Percentiles rank a stretch among this genome's conserved stretches.
These are phyloP conservation scores for Magallana ariakensis DNA, from an alignment of 1,140 invertebrate species.

Conservation along the genomic window DNA sequence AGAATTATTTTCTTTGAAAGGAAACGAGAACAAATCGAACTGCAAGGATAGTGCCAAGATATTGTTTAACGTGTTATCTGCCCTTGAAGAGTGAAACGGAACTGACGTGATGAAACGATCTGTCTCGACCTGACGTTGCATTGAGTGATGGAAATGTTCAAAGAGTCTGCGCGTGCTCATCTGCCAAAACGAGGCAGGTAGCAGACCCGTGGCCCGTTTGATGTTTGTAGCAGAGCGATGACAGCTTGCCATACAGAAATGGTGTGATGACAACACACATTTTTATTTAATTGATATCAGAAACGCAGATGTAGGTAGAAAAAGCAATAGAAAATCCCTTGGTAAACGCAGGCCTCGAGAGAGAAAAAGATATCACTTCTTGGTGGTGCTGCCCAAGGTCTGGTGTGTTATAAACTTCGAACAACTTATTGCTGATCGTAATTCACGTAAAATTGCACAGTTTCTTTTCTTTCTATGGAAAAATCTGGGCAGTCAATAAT, in stretches of 20 bases:
- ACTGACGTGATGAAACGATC: slow-evolving; percentile 29
- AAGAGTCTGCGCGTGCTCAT: slow-evolving; percentile 36
- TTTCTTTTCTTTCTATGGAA: slow-evolving; percentile 13
- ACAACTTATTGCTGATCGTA: slow-evolving; percentile 27
- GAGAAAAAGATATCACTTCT: no score
- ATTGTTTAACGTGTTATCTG: slow-evolving; percentile 4
- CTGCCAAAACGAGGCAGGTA: slow-evolving; percentile 34
- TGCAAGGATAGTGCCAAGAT: not conserved
- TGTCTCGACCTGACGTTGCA: slow-evolving; percentile 2
- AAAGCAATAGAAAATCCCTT: not conserved
- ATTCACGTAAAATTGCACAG: slow-evolving; percentile 25
- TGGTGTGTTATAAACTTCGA: not conserved
- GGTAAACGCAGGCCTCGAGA: not conserved
- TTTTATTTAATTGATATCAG: slow-evolving; percentile 39
- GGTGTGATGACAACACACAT: slow-evolving; percentile 30
- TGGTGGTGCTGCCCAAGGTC: not conserved
- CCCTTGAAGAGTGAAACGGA: slow-evolving; percentile 28
- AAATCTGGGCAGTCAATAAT: slow-evolving; percentile 34
- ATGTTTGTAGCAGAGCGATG: slow-evolving; percentile 27
- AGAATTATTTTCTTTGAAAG: no score
- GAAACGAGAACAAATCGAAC: not conserved
- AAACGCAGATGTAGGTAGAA: slow-evolving; percentile 33
- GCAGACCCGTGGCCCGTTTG: slow-evolving; percentile 9
- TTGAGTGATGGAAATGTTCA: slow-evolving; percentile 31
- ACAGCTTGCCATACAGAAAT: slow-evolving; percentile 35